Evolutionary conservation across 2,888 invertebrate genomes (phyloP).

Genomic region (Molorchus minor): DNA sequence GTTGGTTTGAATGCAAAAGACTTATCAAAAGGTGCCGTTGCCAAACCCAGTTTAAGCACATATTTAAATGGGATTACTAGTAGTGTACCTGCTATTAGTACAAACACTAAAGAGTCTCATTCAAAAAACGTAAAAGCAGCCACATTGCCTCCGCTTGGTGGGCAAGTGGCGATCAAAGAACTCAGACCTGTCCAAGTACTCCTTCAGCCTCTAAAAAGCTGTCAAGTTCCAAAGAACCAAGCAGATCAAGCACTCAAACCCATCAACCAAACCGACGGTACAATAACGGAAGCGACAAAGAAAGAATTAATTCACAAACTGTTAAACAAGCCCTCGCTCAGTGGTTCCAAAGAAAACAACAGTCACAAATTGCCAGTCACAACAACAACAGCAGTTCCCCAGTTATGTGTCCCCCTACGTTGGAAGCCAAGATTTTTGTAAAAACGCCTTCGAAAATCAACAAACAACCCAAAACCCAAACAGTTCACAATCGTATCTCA

Average conservation of each 20-base stretch:
- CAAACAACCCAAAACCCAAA: conserved; percentile 11
- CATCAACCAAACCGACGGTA: conserved; percentile 19
- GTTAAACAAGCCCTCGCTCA: conserved; percentile 42
- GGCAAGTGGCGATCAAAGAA: conserved; percentile 51
- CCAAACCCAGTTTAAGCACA: conserved; percentile 23
- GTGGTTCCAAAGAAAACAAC: conserved; percentile 43
- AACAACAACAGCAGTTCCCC: conserved; percentile 25
- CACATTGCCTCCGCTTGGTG: conserved; percentile 54
- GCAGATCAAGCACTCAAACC: conserved; percentile 23
- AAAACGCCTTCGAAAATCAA: conserved; percentile 3
- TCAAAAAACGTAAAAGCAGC: conserved; percentile 55
- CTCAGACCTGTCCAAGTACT: conserved; percentile 45
- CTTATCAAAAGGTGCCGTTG: not conserved
- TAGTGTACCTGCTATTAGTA: conserved; percentile 1
- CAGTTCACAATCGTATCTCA: not conserved
- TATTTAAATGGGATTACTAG: conserved; percentile 29
- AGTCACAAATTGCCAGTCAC: conserved; percentile 33
- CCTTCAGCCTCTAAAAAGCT: conserved; percentile 26
- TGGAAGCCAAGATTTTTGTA: conserved; percentile 22
- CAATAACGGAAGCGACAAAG: conserved; percentile 29
- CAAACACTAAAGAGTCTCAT: conserved; percentile 30
- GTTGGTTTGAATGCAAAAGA: too few relatives aligned
- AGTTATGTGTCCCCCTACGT: conserved; percentile 26
- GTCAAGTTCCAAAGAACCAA: conserved; percentile 15
- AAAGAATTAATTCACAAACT: conserved; percentile 29